Evolutionary conservation across 2,888 invertebrate species (phyloP).

Genomic region (Euproctis similis): DNA sequence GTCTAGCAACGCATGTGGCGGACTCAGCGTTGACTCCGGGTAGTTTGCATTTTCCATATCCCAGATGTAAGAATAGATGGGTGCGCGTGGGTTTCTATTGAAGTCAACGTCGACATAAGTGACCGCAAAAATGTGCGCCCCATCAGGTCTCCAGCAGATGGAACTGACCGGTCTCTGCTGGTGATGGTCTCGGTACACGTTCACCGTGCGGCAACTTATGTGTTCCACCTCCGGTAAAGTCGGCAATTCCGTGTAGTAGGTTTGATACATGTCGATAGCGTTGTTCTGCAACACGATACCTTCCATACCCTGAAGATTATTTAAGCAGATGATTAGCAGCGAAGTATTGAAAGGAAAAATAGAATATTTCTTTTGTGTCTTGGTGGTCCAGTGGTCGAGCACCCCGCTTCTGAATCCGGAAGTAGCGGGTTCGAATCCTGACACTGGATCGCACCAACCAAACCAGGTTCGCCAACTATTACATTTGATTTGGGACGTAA

Average conservation of each 20-base stretch:
- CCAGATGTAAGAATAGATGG: constrained; percentile 81
- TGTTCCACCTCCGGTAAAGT: constrained; percentile 79
- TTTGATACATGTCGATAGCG: constrained; percentile 92
- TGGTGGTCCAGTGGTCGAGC: too few relatives aligned
- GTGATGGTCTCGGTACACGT: constrained; percentile 83
- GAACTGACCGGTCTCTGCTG: constrained; percentile 80
- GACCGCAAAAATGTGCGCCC: constrained; percentile 85
- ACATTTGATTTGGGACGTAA: too few relatives aligned
- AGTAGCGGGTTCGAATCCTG: too few relatives aligned
- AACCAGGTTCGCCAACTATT: too few relatives aligned
- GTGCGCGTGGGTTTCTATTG: constrained; percentile 1
- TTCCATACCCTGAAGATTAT: constrained; percentile 78
- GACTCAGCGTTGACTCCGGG: constrained; percentile 76
- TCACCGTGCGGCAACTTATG: constrained; percentile 83
- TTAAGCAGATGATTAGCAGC: too few relatives aligned
- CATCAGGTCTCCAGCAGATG: constrained; percentile 91
- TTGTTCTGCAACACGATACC: constrained; percentile 92
- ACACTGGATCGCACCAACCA: too few relatives aligned
- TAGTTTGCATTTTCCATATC: constrained; percentile 91
- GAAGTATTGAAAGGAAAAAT: too few relatives aligned
- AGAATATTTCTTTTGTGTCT: too few relatives aligned
- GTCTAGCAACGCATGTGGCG: constrained; percentile 83
- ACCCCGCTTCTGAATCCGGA: too few relatives aligned
- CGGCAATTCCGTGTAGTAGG: constrained; percentile 86
- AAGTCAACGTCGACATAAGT: constrained; percentile 86